phyloP scores from a whole-genome alignment of 2,797 vertebrate species.

The Sylvilagus floridanus region DNA sequence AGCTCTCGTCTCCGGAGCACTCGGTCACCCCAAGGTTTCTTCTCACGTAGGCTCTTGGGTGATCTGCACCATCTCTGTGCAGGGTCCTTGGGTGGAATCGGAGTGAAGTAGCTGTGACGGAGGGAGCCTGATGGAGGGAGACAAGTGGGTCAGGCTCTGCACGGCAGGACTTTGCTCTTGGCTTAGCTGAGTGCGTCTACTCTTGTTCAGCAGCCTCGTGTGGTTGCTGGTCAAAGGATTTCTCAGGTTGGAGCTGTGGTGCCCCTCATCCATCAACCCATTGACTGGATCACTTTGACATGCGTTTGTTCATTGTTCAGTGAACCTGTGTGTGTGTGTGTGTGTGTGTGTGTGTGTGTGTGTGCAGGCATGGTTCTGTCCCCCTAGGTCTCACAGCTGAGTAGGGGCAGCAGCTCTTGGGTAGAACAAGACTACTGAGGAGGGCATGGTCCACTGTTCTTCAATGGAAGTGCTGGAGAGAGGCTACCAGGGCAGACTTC shows the following conservation, averaged over 20 bases:
- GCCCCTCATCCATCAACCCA: neutral
- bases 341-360: rapidly evolving
- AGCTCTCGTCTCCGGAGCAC: neutral
- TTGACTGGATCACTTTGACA: neutral
- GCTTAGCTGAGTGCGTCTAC: neutral
- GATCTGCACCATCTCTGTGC: neutral
- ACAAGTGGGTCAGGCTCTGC: neutral
- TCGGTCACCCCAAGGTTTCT: neutral
- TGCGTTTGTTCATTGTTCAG: neutral
- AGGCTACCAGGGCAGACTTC: neutral
- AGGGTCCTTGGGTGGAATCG: neutral
- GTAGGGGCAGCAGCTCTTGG: neutral
- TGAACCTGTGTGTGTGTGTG: neutral
- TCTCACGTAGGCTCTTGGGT: neutral
- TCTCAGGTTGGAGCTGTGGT: neutral
- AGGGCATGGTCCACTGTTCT: neutral
- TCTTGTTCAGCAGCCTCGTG: neutral
- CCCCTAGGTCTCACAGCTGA: neutral
- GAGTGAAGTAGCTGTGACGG: neutral
- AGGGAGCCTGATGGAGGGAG: neutral
- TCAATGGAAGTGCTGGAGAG: neutral
- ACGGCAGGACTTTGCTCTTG: neutral
- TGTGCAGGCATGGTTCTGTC: neutral
- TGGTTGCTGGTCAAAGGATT: neutral
- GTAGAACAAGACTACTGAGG: neutral